Base-by-base conservation (phyloP, 2,797 vertebrate genomes). In the Ambastaia sidthimunki region DNA sequence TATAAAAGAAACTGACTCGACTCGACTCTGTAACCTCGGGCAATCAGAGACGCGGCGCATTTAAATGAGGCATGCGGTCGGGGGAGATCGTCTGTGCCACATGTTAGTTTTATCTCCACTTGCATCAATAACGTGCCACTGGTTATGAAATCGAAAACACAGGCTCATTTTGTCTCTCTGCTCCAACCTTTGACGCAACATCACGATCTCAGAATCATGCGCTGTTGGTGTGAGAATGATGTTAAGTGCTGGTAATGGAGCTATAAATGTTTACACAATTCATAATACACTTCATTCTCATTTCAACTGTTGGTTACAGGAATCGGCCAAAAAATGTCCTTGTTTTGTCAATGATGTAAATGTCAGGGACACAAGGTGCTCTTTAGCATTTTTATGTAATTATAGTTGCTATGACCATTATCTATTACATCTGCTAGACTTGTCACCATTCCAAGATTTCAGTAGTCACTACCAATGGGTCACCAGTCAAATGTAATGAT, bases 141-240 rank as follows among this genome's bases (percentile, higher is more conserved):
- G 79, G 25, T 52, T 48, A 71, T 69, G n/a, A 66, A 50, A 25
- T 11, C 57, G 57, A 52, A 78, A 16, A 37, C 67, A 52, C 67
- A 62, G 80, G 41, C 11, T 62, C 12, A 48, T 50, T 73, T 23
- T 44, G 75, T 41, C 63, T 68, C 41, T 12, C 41, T 76, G 82
- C 84, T 77, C 73, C 75, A 87, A 85, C 88, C 86, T 90, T 91
- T 89, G 82, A 89, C 83, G 86, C 87, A 87, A 88, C 87, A 89
- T 89, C 87, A 86, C 76, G 83, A 82, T 88, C 86, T 47, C 80
- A 88, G 87, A 88, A 82, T 90, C 89, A 89, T 34, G 78, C 57
- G 82, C 85, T 83, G 87, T 86, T 90, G 84, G 82, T 79, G 76
- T 80, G 81, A 81, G 87, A 31, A 3, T 18, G 21, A 88, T 86